Percentiles rank a stretch among this genome's conserved stretches.
phyloP scores from a whole-genome alignment of 23 tunicate species.

The Botrylloides violaceus region DNA sequence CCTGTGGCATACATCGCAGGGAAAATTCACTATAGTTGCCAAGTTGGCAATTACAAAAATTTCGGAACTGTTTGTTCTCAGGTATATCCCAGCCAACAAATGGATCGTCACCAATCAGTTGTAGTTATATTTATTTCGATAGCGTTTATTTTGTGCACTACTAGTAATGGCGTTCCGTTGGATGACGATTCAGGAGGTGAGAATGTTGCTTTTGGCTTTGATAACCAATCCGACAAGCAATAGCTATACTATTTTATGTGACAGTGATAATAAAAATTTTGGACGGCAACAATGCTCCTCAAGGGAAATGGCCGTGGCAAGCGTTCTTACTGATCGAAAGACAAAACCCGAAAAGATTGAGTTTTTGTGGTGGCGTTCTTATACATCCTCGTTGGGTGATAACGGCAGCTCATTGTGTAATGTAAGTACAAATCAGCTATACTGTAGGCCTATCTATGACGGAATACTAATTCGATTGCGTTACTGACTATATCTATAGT shows the following conservation, averaged over 20 bases:
- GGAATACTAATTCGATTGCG: too few species aligned
- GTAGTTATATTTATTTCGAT: not conserved
- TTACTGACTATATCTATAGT: too few species aligned
- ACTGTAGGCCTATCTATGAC: too few species aligned
- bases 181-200: not conserved
- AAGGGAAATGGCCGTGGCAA: constrained; percentile 2
- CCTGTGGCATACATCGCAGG: not conserved
- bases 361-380: constrained; percentile 6
- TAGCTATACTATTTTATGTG: not conserved
- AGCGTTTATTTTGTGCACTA: not conserved
- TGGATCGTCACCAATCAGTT: not conserved
- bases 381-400: constrained; percentile 13
- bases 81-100: too few species aligned
- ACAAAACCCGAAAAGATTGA: not conserved
- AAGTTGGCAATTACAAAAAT: too few species aligned
- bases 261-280: not conserved
- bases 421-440: constrained; percentile 12
- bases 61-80: too few species aligned
- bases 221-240: too few species aligned
- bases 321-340: not conserved
- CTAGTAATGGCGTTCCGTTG: not conserved
- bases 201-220: too few species aligned
- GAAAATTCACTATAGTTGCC: not conserved
- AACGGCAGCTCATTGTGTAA: constrained; percentile 24
- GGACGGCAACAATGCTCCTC: not conserved